Conservation (phyloP, 2,797 vertebrate genomes). For the Helarctos malayanus region DNA sequence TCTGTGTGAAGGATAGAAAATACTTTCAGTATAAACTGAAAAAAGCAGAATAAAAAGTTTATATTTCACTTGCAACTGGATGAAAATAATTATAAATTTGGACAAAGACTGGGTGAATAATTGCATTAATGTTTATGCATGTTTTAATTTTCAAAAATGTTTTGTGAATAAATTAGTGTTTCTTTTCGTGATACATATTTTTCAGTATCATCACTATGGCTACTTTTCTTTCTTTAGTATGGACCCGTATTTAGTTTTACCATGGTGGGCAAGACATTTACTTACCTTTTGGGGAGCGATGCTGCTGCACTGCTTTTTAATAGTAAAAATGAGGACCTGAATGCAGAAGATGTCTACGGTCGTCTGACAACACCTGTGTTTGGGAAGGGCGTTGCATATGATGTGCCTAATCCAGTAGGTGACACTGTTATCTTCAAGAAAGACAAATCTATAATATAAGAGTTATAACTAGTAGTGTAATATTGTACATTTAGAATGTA, state of each 20-base stretch:
- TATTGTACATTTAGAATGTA: not conserved
- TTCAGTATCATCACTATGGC: not conserved
- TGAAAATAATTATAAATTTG: slow-evolving; percentile 41
- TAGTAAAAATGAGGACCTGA: slow-evolving; percentile 98
- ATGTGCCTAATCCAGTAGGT: slow-evolving; percentile 96
- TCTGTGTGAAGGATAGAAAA: slow-evolving; percentile 16
- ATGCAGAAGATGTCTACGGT: slow-evolving; percentile 98
- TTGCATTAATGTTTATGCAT: not conserved
- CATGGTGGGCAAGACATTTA: slow-evolving; percentile 99
- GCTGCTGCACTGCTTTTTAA: slow-evolving; percentile 97
- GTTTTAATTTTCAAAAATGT: slow-evolving; percentile 13
- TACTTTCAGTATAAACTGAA: slow-evolving; percentile 54
- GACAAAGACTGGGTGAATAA: not conserved
- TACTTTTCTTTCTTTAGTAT: slow-evolving; percentile 90
- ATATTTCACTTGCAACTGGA: slow-evolving; percentile 9
- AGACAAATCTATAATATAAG: not conserved
- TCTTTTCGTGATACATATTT: not conserved
- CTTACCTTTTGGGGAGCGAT: slow-evolving; percentile 97
- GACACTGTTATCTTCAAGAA: not conserved
- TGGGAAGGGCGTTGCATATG: slow-evolving; percentile 97
- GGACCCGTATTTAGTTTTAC: slow-evolving; percentile 99
- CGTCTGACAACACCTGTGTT: slow-evolving; percentile 97
- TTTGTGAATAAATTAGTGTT: slow-evolving; percentile 13
- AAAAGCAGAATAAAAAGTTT: slow-evolving; percentile 39
- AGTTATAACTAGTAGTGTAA: not conserved